Conservation (phyloP, 2,113 vertebrate species). For the Seriola dumerili region DNA sequence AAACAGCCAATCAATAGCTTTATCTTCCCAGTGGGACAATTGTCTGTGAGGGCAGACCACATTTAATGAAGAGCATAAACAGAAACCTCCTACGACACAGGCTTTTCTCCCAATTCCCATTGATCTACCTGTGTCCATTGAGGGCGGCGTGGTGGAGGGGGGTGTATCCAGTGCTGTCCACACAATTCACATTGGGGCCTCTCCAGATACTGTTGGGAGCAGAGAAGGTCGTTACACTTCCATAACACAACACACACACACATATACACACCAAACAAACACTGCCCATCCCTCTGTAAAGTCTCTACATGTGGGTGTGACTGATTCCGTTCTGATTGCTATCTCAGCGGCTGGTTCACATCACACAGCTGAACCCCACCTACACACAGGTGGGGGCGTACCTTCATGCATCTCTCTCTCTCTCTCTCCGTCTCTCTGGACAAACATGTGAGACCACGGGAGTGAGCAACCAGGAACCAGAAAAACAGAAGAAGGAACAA, state of each 20-base stretch:
- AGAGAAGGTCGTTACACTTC: constrained; percentile 61
- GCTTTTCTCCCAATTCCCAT: not conserved
- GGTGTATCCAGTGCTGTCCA: constrained; percentile 97
- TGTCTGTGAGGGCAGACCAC: not conserved
- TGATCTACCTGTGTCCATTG: constrained; percentile 94
- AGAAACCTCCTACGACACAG: not conserved
- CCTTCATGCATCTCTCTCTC: not conserved
- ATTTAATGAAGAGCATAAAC: constrained; percentile 30
- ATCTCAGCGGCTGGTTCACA: constrained; percentile 40
- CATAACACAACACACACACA: constrained; percentile 10
- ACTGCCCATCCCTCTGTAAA: constrained; percentile 47
- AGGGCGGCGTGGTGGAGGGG: constrained; percentile 96
- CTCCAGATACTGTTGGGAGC: constrained; percentile 92
- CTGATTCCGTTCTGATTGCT: constrained; percentile 35
- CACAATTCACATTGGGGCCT: constrained; percentile 98
- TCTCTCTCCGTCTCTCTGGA: not conserved
- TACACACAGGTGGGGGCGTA: not conserved
- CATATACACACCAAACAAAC: constrained; percentile 36
- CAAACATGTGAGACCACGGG: not conserved
- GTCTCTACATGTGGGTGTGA: constrained; percentile 41
- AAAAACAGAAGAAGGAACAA: constrained; percentile 23
- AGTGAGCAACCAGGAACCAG: constrained; percentile 28
- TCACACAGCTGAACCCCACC: not conserved
- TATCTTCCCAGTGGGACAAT: constrained; percentile 50
- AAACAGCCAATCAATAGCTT: constrained; percentile 59